These are phyloP conservation scores for Drosophila quinaria DNA, from an alignment of 2,888 invertebrate genomes.

Conservation along the genomic window DNA sequence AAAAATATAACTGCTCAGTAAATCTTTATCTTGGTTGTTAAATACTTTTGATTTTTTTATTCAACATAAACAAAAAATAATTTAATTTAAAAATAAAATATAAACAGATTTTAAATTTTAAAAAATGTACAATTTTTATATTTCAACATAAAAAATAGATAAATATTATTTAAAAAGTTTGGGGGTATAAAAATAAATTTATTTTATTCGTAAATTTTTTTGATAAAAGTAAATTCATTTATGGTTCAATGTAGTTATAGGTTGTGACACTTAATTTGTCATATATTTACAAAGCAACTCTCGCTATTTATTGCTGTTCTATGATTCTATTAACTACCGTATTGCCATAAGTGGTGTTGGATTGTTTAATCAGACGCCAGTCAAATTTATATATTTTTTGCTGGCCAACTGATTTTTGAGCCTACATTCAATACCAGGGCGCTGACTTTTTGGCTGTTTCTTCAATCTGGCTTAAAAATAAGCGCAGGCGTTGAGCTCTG, in stretches of 20 bases:
- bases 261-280: not conserved
- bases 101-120: too few species aligned
- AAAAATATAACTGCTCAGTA: not conserved
- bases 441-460: slow-evolving; percentile 61
- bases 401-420: slow-evolving; percentile 53
- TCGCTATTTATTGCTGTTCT: slow-evolving; percentile 36
- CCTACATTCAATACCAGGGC: slow-evolving; percentile 54
- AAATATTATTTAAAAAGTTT: too few species aligned
- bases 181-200: too few species aligned
- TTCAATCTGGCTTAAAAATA: slow-evolving; percentile 40
- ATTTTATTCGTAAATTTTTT: too few species aligned
- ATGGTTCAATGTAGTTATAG: too few species aligned
- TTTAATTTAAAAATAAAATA: too few species aligned
- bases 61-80: too few species aligned
- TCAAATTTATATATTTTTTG: slow-evolving; percentile 52
- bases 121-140: too few species aligned
- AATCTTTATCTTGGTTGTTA: not conserved
- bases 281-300: slow-evolving; percentile 36
- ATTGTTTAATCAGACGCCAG: slow-evolving; percentile 50
- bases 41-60: too few species aligned
- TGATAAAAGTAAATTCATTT: too few species aligned
- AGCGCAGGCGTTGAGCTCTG: slow-evolving; percentile 70
- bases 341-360: slow-evolving; percentile 57
- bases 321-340: slow-evolving; percentile 62
- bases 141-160: too few species aligned